Conservation (phyloP, 2,113 vertebrate species). For the Hippoglossus stenolepis region DNA sequence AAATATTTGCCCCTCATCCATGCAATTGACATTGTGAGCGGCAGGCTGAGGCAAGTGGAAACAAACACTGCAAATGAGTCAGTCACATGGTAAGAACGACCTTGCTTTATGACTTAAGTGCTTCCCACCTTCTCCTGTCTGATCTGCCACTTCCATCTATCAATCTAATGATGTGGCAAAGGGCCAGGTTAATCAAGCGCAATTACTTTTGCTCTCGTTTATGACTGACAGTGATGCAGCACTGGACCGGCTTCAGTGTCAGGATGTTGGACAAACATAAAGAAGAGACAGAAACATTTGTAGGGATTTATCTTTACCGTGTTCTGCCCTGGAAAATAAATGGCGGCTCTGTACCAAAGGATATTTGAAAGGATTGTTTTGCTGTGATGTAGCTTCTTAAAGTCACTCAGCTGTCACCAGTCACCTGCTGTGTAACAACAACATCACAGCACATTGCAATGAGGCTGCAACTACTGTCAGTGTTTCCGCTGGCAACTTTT, state of each 20-base stretch:
- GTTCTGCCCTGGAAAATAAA: background rate
- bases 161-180: conserved; percentile 90
- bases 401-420: background rate
- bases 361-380: background rate
- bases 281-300: background rate
- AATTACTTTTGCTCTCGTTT: conserved; percentile 92
- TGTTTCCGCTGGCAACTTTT: too few species aligned
- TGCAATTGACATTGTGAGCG: conserved; percentile 52
- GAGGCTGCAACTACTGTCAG: too few species aligned
- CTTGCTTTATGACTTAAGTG: conserved; percentile 84
- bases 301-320: background rate
- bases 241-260: conserved; percentile 80
- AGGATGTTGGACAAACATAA: conserved; percentile 5
- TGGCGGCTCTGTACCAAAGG: background rate
- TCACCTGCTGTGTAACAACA: background rate
- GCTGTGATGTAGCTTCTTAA: background rate
- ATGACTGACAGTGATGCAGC: conserved; percentile 88
- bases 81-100: conserved; percentile 82
- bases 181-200: conserved; percentile 91
- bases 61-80: conserved; percentile 67
- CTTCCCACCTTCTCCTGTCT: conserved; percentile 82
- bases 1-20: conserved; percentile 49
- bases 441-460: too few species aligned
- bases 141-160: conserved; percentile 89
- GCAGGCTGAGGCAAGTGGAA: conserved; percentile 59